Evolutionary conservation across 1,140 invertebrate genomes (phyloP), one percentile per base, ranked within the genome.

Genomic region (Drosophila chauvacae): DNA sequence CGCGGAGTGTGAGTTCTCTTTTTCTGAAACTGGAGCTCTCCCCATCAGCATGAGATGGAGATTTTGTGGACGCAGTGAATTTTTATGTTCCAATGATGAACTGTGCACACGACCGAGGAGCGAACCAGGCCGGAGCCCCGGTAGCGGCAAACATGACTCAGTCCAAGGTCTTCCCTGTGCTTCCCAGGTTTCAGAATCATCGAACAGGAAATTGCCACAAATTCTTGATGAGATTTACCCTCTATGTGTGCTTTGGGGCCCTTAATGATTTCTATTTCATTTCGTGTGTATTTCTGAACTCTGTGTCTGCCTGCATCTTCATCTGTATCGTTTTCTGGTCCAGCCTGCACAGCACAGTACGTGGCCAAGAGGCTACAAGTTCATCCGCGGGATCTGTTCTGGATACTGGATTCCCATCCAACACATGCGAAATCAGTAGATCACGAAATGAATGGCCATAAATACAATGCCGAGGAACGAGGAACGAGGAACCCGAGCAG

Each of bases 81-180:
- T 90, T 90, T 90, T 90, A 90, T 90, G 85, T 90, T 90, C 60
- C 81, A 64, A 90, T 85, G 85, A 90, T 90, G 85, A 90, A 90
- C 85, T 90, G 81, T 85, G 85, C 85, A 88, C 84, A 87, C 84
- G 80, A 64, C 73, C 74, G n/a, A 78, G 53, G 39, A 69, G 45
- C 51, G 33, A 61, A 69, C 41, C 66, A 57, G 45, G 47, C 66
- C 71, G 45, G 23, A 55, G 53, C 37, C 50, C 51, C 53, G n/a
- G 69, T 26, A 56, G 63, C 81, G 81, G 81, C 81, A 20, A 90
- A 87, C 80, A 88, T 87, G 84, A 87, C 80, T 87, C 85, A 86
- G 80, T 66, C 72, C 50, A 77, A 64, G 68, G 53, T 76, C 63
- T 86, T 69, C 33, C 59, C n/a, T 61, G 33, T 60, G 61, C 39